A percentile compares a stretch with the other conserved stretches of the same genome.
phyloP scores from a whole-genome alignment of 1,140 invertebrate species.

The Papilio polytes region DNA sequence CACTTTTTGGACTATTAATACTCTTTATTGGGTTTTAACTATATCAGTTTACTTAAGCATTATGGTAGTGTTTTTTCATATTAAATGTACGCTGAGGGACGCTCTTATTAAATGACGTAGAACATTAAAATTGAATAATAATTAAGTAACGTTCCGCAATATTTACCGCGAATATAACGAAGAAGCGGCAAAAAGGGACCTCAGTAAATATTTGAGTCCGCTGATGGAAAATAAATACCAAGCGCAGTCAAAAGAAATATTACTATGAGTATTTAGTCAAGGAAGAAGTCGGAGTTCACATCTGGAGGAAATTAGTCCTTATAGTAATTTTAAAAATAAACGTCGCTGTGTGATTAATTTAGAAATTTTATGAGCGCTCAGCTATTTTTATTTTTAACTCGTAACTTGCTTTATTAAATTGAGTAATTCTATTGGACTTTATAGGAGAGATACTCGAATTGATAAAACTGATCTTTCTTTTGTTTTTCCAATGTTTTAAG shows the following conservation, averaged over 20 bases:
- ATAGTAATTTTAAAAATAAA: slow-evolving; percentile 29
- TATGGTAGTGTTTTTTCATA: neutral
- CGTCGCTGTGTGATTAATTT: slow-evolving; percentile 25
- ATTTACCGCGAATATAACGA: slow-evolving; percentile 47
- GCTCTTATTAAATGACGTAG: neutral
- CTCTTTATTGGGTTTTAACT: neutral
- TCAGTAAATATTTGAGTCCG: slow-evolving; percentile 53
- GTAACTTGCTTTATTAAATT: neutral
- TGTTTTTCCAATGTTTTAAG: neutral
- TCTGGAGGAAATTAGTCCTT: slow-evolving; percentile 23
- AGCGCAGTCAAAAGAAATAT: slow-evolving; percentile 36
- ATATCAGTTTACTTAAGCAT: neutral
- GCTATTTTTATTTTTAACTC: neutral
- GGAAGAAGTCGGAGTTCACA: neutral
- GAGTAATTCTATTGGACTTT: neutral
- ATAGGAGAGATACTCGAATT: neutral
- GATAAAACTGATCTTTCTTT: neutral
- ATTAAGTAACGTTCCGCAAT: slow-evolving; percentile 25
- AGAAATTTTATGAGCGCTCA: slow-evolving; percentile 20
- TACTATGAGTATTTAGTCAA: slow-evolving; percentile 26
- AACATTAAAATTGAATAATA: neutral
- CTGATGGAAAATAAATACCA: slow-evolving; percentile 59
- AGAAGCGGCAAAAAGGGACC: slow-evolving; percentile 48
- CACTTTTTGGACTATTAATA: neutral
- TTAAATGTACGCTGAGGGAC: too few relatives aligned